Evolutionary conservation across 2,888 invertebrate genomes (phyloP).

Genomic region (Cyclophora punctaria): DNA sequence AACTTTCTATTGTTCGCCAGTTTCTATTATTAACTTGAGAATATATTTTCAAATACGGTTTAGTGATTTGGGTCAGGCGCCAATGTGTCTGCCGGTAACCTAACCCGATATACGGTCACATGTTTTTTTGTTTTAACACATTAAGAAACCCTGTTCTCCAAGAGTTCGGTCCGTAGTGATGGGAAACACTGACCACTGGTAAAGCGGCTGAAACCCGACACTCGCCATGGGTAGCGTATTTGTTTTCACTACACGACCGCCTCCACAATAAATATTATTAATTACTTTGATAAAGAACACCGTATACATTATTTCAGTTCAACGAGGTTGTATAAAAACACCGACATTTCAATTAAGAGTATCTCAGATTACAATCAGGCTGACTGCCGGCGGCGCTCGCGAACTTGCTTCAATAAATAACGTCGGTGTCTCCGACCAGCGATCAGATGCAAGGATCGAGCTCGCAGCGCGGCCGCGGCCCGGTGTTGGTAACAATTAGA

Average conservation of each 20-base stretch:
- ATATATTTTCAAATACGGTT: conserved; percentile 4
- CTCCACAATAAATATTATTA: background rate
- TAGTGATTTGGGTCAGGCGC: conserved; percentile 35
- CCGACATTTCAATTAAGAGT: conserved; percentile 7
- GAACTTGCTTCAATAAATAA: conserved; percentile 8
- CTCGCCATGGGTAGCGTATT: no score
- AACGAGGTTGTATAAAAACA: conserved; percentile 6
- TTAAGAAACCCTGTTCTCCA: conserved; percentile 5
- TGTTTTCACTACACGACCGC: background rate
- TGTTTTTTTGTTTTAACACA: conserved; percentile 8
- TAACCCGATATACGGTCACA: conserved; percentile 18
- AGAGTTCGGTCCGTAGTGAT: conserved; percentile 5
- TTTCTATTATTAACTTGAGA: no score
- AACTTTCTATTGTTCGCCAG: no score
- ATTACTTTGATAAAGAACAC: background rate
- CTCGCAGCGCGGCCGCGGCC: background rate
- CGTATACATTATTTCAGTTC: background rate
- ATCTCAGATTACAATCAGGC: conserved; percentile 5
- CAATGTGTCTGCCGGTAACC: conserved; percentile 37
- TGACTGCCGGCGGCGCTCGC: conserved; percentile 9
- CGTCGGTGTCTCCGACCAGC: background rate
- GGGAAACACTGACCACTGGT: conserved; percentile 1
- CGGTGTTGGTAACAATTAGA: conserved; percentile 18
- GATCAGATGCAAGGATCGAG: no score
- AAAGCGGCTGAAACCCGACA: no score